Conservation (phyloP, 2,113 vertebrate species). For the Urocitellus parryii region DNA sequence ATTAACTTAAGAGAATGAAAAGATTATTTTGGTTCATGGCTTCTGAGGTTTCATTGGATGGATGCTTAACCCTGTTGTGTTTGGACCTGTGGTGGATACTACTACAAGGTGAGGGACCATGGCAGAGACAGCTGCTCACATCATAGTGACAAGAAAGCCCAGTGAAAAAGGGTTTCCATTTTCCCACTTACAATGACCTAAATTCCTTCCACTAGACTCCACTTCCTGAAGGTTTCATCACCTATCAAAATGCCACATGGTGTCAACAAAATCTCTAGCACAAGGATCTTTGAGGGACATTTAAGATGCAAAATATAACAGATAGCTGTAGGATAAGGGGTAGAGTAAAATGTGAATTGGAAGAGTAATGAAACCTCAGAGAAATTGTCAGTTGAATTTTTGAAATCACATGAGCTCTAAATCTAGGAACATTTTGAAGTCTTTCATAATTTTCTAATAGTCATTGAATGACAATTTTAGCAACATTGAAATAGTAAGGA, state of each 20-base stretch:
- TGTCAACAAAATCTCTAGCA: not conserved
- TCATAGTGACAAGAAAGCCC: too few relatives aligned
- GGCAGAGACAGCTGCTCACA: not conserved
- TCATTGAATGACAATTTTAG: slow-evolving; percentile 68
- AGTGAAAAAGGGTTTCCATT: too few relatives aligned
- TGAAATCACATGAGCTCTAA: slow-evolving; percentile 69
- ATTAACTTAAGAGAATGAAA: not conserved
- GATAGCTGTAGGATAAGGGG: not conserved
- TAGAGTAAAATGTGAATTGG: too few relatives aligned
- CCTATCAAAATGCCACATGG: too few relatives aligned
- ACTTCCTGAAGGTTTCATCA: not conserved
- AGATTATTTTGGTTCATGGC: not conserved
- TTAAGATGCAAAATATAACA: not conserved
- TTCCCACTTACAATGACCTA: not conserved
- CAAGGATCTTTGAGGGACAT: not conserved
- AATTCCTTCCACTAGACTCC: not conserved
- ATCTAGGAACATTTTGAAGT: slow-evolving; percentile 79
- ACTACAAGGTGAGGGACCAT: not conserved
- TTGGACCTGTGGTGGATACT: not conserved
- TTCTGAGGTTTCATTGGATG: not conserved
- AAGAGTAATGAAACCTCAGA: slow-evolving; percentile 82
- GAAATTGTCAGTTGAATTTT: slow-evolving; percentile 74
- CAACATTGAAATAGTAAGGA: slow-evolving; percentile 63
- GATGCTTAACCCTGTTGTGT: not conserved
- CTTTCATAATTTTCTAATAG: slow-evolving; percentile 79